Percentiles rank a stretch among this genome's conserved stretches.
phyloP scores from a whole-genome alignment of 1,140 invertebrate genomes.

The Lucilia cuprina region DNA sequence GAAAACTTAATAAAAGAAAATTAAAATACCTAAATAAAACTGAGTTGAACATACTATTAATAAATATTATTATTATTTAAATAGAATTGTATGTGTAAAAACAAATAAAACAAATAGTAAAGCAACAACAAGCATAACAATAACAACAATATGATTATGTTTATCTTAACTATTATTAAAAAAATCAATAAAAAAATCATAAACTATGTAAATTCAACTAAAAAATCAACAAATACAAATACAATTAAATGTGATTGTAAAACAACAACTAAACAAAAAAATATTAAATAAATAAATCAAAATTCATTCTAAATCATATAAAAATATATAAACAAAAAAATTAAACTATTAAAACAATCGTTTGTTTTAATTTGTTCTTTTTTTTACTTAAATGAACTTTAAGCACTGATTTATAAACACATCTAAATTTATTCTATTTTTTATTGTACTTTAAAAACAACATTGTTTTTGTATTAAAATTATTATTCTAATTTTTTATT shows the following conservation, averaged over 20 bases:
- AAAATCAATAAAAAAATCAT: too few species aligned
- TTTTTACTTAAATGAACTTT: conserved; percentile 11
- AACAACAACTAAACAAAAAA: background rate
- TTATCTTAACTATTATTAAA: too few species aligned
- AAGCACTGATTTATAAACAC: conserved; percentile 2
- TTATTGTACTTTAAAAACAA: background rate
- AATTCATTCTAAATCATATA: background rate
- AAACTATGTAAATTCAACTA: too few species aligned
- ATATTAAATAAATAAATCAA: background rate
- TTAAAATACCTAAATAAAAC: too few species aligned
- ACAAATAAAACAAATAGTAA: too few species aligned
- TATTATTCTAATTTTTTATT: background rate
- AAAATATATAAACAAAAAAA: background rate
- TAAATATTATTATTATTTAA: too few species aligned
- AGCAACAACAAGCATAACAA: too few species aligned
- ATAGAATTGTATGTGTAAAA: too few species aligned
- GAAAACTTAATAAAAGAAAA: too few species aligned
- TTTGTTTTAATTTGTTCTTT: background rate
- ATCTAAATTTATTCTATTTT: background rate
- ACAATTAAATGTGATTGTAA: background rate
- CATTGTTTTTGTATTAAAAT: conserved; percentile 1
- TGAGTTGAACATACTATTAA: too few species aligned
- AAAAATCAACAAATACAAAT: too few species aligned
- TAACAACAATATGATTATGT: too few species aligned
- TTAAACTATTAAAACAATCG: background rate